Base-by-base conservation (phyloP, 2,797 vertebrate genomes). In the Darevskia nairensis region DNA sequence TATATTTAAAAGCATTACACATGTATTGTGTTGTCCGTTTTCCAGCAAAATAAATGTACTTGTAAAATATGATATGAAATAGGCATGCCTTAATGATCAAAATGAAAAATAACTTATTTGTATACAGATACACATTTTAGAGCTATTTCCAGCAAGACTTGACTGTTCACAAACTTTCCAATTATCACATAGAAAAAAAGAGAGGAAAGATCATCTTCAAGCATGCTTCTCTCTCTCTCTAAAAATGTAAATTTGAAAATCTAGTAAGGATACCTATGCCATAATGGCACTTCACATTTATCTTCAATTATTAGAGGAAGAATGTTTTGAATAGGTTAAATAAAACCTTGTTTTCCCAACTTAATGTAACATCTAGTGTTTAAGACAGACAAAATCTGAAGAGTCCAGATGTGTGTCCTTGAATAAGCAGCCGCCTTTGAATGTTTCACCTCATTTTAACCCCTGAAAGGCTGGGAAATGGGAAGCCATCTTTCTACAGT, bases 231-330 rank as follows among this genome's bases (percentile, higher is more conserved):
- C 50, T 39, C 50, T 39, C 29, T 88, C 90, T 79, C 55, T 79
- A 75, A 84, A 69, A 8, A 74, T 85, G 23, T 88, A 66, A 91
- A 89, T 74, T 72, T 74, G 11, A 92, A 90, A 78, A 92, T 88
- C 84, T 89, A 90, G 89, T 32, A 72, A 68, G 61, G 81, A 80
- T 90, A 89, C 87, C 86, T 86, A 84, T 0, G 75, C 84, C 92
- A 39, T 80, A 92, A 89, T 90, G 89, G 89, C 91, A 93, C 86
- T 94, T 85, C 86, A 90, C 91, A 44, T 44, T 82, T 59, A 17
- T 83, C 23, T 79, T 84, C 68, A 39, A 80, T 72, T 72, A n/a
- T 11, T 46, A 68, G 41, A 39, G 23, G 75, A 74, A 46, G 27
- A 68, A 25, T 66, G 35, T 75, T 44, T 59, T 32, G 55, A n/a